Percentiles rank a stretch among this genome's conserved stretches.
phyloP scores from a whole-genome alignment of 1,140 invertebrate species.

The Sminthurides bifidus region DNA sequence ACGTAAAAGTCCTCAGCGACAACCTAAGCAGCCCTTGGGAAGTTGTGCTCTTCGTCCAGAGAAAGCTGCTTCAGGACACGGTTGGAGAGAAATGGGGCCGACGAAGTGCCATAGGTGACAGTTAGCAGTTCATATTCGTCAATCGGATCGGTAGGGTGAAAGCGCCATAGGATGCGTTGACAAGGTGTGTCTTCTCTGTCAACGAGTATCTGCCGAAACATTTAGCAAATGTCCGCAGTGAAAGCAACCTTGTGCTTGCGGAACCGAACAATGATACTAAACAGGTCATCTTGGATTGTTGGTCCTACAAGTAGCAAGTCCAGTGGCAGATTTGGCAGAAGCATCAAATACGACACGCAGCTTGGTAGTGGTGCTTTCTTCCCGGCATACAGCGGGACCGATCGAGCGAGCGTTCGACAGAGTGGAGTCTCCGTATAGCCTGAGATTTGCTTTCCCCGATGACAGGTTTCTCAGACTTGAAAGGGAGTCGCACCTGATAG shows the following conservation, averaged over 20 bases:
- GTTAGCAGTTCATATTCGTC: too few species aligned
- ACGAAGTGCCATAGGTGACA: too few species aligned
- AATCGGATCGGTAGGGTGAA: too few species aligned
- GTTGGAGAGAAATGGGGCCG: too few species aligned
- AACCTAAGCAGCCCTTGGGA: too few species aligned
- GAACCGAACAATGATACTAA: conserved; percentile 10
- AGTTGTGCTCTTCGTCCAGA: too few species aligned
- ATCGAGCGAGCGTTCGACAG: conserved; percentile 25
- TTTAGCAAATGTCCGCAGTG: conserved; percentile 30
- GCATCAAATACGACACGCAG: conserved; percentile 27
- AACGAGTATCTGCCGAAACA: conserved; percentile 21
- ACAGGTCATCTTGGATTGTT: conserved; percentile 12
- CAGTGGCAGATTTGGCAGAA: conserved; percentile 10
- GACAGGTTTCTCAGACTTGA: conserved; percentile 16
- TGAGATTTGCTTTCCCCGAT: conserved; percentile 20
- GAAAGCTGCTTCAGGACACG: too few species aligned
- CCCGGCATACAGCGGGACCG: conserved; percentile 28
- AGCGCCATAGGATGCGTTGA: too few species aligned
- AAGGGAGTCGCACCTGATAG: conserved; percentile 30
- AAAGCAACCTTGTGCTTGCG: conserved; percentile 22
- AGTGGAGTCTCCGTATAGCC: conserved; percentile 25
- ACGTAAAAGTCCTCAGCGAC: too few species aligned
- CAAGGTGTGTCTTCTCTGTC: too few species aligned
- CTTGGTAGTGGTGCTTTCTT: conserved; percentile 19
- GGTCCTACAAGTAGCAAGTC: conserved; percentile 19